Base-by-base conservation (phyloP, 2,797 vertebrate genomes). In the Galago senegalensis region DNA sequence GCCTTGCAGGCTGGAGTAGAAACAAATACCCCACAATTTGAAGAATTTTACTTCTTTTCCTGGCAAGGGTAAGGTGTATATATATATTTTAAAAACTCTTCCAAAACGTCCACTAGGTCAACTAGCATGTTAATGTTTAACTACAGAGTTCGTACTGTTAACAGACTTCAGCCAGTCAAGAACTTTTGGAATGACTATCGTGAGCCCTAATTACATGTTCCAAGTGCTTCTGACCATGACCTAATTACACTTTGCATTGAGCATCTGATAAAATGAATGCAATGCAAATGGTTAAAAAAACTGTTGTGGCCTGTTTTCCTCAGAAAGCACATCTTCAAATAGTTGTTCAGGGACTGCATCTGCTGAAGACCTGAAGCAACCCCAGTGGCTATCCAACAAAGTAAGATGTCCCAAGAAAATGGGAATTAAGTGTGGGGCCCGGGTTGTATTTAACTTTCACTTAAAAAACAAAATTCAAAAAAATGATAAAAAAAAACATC, bases 41-140 rank as follows among this genome's bases (percentile, higher is more conserved):
- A 95, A 91, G 82, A 96, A 96, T 69, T 83, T 89, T 81, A 83
- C 31, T 82, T 95, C 29, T 94, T 63, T 92, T 95, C 87, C 81
- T 96, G 76, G 94, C 79, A 94, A 89, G 83, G 81, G 92, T 56
- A 87, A 87, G 43, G 65, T 85, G 17, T 61, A 37, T 21, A 58
- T 79, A 43, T 43, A 43, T 43, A 43, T 80, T 37, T 18, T 18
- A 53, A 93, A 93, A 91, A 97, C 34, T 83, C 76, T 97, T 95
- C 49, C 70, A 58, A 96, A 69, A 69, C 34, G 89, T 93, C 76
- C 80, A 87, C 49, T 72, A 93, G 81, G 77, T 83, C 81, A 94
- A 82, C 34, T 79, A 82, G 89, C 72, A 96, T 83, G 60, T 65
- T 77, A 85, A 91, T 87, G 84, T 40, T 91, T 93, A 94, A 85